Evolutionary conservation across 2,113 vertebrate genomes (phyloP).

Genomic region (Rhinopomastus cyanomelas): DNA sequence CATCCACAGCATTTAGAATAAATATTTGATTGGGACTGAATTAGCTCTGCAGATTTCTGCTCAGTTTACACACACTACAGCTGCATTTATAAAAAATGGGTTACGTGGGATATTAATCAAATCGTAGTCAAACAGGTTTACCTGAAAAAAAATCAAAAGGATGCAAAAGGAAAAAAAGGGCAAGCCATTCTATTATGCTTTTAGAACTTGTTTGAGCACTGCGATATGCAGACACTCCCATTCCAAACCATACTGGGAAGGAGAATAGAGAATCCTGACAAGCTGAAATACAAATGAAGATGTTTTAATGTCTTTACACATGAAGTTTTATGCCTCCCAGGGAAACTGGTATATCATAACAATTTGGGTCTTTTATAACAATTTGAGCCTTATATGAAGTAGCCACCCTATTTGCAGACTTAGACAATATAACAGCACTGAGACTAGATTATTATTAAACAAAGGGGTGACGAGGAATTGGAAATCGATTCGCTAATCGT

Average conservation of each 20-base stretch:
- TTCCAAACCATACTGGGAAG: background rate
- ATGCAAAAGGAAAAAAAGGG: background rate
- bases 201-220: background rate
- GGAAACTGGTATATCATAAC: background rate
- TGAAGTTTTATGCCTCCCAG: background rate
- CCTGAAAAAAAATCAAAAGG: background rate
- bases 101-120: background rate
- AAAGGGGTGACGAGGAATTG: background rate
- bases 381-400: background rate
- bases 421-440: background rate
- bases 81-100: background rate
- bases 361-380: background rate
- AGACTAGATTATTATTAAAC: background rate
- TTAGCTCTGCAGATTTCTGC: constrained; percentile 17
- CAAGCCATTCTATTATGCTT: background rate
- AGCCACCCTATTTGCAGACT: background rate
- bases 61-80: background rate
- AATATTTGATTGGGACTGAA: constrained; percentile 33
- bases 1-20: background rate
- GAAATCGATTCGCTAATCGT: background rate
- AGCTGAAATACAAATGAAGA: background rate
- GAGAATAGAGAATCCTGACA: background rate
- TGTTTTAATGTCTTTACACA: background rate
- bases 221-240: background rate
- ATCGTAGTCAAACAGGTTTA: background rate